A percentile compares a stretch with the other conserved stretches of the same genome.
Evolutionary conservation across 1,140 invertebrate species (phyloP).

Genomic region (Drusus annulatus): DNA sequence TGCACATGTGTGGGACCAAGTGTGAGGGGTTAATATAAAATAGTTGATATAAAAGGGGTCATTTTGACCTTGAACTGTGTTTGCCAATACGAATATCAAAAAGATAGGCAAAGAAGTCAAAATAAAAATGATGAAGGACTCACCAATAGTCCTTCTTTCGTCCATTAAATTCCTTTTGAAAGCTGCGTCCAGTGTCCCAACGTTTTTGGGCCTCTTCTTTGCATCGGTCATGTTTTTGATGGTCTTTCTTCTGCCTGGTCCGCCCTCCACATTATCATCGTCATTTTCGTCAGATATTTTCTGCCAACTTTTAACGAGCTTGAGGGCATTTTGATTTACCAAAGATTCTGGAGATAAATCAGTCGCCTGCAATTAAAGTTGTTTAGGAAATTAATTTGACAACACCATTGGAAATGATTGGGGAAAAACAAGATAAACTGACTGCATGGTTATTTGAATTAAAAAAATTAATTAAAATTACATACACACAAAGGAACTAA

Average conservation of each 20-base stretch:
- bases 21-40: too few species aligned
- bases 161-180: constrained; percentile 94
- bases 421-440: too few species aligned
- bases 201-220: constrained; percentile 87
- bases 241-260: constrained; percentile 87
- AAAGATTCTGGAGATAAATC: constrained; percentile 90
- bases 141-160: constrained; percentile 79
- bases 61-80: too few species aligned
- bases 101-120: too few species aligned
- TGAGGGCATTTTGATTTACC: constrained; percentile 92
- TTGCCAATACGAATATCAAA: too few species aligned
- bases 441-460: neutral
- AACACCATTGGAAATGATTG: too few species aligned
- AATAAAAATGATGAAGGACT: constrained; percentile 66
- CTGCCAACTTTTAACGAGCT: constrained; percentile 94
- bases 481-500: neutral
- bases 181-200: constrained; percentile 94
- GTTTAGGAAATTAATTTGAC: neutral
- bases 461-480: neutral
- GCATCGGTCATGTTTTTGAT: constrained; percentile 94
- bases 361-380: constrained; percentile 76
- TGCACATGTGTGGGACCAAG: too few species aligned
- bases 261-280: constrained; percentile 89
- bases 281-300: constrained; percentile 90
- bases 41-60: too few species aligned